These are phyloP conservation scores for Gavialis gangeticus DNA, from an alignment of 2,113 vertebrate genomes.

Conservation along the genomic window DNA sequence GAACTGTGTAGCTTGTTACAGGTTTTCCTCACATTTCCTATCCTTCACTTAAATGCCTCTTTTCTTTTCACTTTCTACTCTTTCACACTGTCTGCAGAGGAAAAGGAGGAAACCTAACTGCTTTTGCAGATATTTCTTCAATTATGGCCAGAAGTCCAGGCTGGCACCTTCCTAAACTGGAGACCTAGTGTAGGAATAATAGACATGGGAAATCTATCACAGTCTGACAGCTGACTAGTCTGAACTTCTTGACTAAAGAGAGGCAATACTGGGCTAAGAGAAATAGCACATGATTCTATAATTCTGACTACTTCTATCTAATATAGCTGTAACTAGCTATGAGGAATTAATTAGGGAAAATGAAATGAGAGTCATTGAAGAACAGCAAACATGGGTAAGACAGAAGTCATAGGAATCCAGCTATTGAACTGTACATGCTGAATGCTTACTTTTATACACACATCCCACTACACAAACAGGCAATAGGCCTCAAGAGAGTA, in stretches of 20 bases:
- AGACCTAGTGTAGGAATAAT: background rate
- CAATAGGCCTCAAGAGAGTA: background rate
- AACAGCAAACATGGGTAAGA: background rate
- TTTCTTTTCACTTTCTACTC: background rate
- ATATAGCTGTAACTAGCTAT: background rate
- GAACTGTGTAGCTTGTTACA: background rate
- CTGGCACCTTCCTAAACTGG: background rate
- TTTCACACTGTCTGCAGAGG: background rate
- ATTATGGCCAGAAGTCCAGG: background rate
- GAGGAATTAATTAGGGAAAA: background rate
- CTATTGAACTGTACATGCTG: background rate
- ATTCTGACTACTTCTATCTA: background rate
- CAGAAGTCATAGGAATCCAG: background rate
- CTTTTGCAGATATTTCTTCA: background rate
- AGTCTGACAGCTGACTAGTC: background rate
- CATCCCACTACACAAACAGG: background rate
- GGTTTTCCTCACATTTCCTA: background rate
- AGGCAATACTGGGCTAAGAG: background rate
- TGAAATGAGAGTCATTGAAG: background rate
- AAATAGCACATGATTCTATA: background rate
- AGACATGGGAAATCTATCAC: background rate
- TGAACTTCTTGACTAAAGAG: background rate
- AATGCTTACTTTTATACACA: background rate
- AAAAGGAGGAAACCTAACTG: background rate
- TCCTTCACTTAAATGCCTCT: background rate